Conservation (phyloP, 2,888 invertebrate species). For the Tiphia femorata region DNA sequence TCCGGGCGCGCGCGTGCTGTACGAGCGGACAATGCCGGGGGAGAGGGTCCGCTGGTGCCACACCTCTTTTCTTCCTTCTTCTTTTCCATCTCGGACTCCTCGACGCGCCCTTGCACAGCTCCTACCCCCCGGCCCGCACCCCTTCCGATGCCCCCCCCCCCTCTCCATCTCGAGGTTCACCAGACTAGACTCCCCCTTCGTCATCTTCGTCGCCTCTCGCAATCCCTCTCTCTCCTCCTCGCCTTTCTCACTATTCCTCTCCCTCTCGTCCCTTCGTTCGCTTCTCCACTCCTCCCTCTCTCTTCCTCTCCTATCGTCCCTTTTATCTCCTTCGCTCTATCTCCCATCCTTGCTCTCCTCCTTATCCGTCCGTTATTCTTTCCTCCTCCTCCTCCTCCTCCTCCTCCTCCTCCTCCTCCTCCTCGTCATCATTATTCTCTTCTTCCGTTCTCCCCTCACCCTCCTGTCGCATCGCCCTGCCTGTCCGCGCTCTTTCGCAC, state of each 20-base stretch:
- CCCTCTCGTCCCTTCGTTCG: too few species aligned
- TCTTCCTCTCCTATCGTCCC: not conserved
- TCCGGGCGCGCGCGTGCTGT: conserved; percentile 38
- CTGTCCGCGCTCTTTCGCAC: too few species aligned
- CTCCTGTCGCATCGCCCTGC: too few species aligned
- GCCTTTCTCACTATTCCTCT: not conserved
- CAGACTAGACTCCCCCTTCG: conserved; percentile 14
- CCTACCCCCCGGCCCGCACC: conserved; percentile 20
- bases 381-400: not conserved
- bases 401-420: not conserved
- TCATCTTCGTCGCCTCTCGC: too few species aligned
- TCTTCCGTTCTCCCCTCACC: not conserved
- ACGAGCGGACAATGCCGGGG: conserved; percentile 45
- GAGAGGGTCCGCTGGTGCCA: conserved; percentile 60
- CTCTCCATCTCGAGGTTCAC: conserved; percentile 8
- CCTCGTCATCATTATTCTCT: conserved; percentile 4
- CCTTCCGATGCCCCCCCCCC: not conserved
- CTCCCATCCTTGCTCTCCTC: conserved; percentile 9
- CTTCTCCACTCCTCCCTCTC: not conserved
- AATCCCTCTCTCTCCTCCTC: conserved; percentile 18
- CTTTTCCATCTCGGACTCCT: conserved; percentile 53
- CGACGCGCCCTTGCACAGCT: conserved; percentile 55
- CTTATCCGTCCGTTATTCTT: not conserved
- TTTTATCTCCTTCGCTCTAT: not conserved
- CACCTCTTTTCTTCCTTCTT: conserved; percentile 64